Evolutionary conservation across 2,888 invertebrate species (phyloP).

Genomic region (Rhagonycha lutea): DNA sequence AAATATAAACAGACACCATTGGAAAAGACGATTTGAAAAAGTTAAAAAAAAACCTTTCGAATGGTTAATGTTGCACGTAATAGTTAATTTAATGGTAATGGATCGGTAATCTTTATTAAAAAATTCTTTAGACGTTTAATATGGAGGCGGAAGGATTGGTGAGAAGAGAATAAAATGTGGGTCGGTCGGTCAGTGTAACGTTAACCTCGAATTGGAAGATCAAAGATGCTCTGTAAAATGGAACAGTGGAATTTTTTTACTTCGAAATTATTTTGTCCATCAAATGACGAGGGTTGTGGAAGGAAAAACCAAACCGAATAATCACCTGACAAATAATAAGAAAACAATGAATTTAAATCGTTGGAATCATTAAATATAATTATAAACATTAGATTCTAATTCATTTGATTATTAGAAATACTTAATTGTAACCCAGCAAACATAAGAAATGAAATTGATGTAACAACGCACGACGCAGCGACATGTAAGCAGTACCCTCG

Average conservation of each 20-base stretch:
- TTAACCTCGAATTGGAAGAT: slow-evolving; percentile 37
- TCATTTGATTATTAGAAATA: no score
- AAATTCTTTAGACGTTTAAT: neutral
- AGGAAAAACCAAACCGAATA: no score
- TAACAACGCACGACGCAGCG: no score
- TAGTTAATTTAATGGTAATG: neutral
- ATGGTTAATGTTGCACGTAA: neutral
- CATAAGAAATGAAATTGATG: no score
- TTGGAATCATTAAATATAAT: no score
- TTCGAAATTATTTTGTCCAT: neutral
- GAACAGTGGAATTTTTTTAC: neutral
- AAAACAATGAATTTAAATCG: no score
- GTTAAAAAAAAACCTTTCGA: neutral
- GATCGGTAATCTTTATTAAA: neutral
- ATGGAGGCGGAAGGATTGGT: neutral
- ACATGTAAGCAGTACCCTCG: no score
- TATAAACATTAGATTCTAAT: no score
- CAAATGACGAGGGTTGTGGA: neutral
- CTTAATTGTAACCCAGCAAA: no score
- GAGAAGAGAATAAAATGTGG: slow-evolving; percentile 31
- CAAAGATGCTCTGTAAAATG: neutral
- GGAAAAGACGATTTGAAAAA: neutral
- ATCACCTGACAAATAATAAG: no score
- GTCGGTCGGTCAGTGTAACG: slow-evolving; percentile 44
- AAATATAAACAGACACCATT: neutral